Percentiles rank a stretch among this genome's conserved stretches.
phyloP scores from a whole-genome alignment of 1,140 invertebrate genomes.

The Intoshia linei region DNA sequence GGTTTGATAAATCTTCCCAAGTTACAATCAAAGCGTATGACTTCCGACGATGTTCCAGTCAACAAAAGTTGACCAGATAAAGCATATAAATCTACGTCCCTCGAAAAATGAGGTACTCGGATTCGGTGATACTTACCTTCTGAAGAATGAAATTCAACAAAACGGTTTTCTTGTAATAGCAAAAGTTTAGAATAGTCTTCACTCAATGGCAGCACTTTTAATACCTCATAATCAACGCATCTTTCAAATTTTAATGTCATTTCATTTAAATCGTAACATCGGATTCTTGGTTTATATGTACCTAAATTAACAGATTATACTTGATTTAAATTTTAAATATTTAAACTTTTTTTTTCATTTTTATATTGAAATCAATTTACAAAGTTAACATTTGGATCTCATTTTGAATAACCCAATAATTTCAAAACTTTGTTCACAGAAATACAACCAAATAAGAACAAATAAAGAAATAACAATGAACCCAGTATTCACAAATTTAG shows the following conservation, averaged over 20 bases:
- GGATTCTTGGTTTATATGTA: constrained; percentile 71
- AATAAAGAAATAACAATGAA: too few relatives aligned
- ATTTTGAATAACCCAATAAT: too few relatives aligned
- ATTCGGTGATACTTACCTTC: constrained; percentile 58
- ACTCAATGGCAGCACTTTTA: constrained; percentile 30
- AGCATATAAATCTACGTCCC: constrained; percentile 62
- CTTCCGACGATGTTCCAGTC: too few relatives aligned
- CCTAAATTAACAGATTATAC: constrained; percentile 29
- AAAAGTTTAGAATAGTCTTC: constrained; percentile 27
- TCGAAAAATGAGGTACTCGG: constrained; percentile 65
- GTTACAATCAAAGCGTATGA: too few relatives aligned
- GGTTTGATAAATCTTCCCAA: too few relatives aligned
- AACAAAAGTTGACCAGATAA: too few relatives aligned
- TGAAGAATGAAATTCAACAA: constrained; percentile 68
- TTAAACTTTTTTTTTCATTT: neutral
- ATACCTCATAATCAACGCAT: constrained; percentile 66
- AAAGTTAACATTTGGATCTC: neutral
- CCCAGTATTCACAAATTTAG: too few relatives aligned
- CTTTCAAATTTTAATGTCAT: constrained; percentile 88
- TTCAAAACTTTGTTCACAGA: too few relatives aligned
- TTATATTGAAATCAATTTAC: neutral
- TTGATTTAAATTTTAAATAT: neutral
- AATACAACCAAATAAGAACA: too few relatives aligned
- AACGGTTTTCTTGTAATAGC: constrained; percentile 33
- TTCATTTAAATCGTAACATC: constrained; percentile 78